Percentiles rank a stretch among this genome's conserved stretches.
phyloP scores from a whole-genome alignment of 2,888 invertebrate genomes.

The Apantesis nais region DNA sequence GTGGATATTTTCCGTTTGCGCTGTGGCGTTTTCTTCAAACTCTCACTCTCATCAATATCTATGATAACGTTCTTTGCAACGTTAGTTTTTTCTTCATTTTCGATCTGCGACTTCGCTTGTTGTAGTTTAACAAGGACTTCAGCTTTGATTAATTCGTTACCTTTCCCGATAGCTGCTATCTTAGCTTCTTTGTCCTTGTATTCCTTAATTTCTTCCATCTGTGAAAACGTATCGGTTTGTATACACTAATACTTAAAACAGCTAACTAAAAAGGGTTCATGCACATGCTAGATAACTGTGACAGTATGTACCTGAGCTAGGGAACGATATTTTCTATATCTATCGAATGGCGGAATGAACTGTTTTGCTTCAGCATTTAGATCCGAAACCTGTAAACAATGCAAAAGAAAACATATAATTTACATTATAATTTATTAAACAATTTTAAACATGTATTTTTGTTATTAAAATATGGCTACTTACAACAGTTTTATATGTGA shows the following conservation, averaged over 20 bases:
- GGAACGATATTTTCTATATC: constrained; percentile 68
- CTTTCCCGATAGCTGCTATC: constrained; percentile 65
- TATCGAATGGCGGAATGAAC: constrained; percentile 75
- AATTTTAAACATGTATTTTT: not conserved
- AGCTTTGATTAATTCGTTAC: constrained; percentile 64
- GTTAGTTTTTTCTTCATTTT: constrained; percentile 44
- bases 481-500: constrained; percentile 34
- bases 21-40: constrained; percentile 48
- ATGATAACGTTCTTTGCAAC: constrained; percentile 9
- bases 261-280: constrained; percentile 16
- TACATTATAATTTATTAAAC: not conserved
- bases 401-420: not conserved
- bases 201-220: constrained; percentile 69
- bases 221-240: constrained; percentile 39
- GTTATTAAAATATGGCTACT: constrained; percentile 16
- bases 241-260: constrained; percentile 19
- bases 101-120: constrained; percentile 54
- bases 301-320: constrained; percentile 64
- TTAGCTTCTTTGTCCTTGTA: constrained; percentile 70
- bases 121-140: constrained; percentile 67
- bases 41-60: constrained; percentile 28
- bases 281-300: constrained; percentile 21
- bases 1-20: constrained; percentile 61
- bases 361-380: constrained; percentile 68
- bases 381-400: constrained; percentile 60